phyloP scores from a whole-genome alignment of 1,140 invertebrate genomes.

The Brachionus calyciflorus region DNA sequence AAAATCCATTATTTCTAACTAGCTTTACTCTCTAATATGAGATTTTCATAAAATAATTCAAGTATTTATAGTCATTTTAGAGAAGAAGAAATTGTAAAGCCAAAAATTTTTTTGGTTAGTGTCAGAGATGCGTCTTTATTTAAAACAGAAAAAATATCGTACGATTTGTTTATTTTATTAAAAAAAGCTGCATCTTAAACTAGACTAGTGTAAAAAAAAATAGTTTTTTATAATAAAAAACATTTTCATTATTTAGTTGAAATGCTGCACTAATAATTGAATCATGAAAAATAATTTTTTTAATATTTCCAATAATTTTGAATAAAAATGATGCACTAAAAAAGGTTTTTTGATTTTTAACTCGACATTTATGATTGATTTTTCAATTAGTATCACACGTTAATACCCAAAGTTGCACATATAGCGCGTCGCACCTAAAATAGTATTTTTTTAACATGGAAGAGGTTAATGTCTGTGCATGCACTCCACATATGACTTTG shows the following conservation, averaged over 20 bases:
- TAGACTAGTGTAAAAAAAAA: neutral
- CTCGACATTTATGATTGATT: too few species aligned
- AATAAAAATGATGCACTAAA: conserved; percentile 24
- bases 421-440: too few species aligned
- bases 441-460: too few species aligned
- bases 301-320: conserved; percentile 19
- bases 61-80: conserved; percentile 1
- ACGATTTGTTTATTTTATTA: neutral
- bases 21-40: neutral
- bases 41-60: neutral
- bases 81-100: too few species aligned
- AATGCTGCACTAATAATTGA: neutral
- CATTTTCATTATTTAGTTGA: conserved; percentile 10
- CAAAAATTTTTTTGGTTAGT: too few species aligned
- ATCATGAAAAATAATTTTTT: conserved; percentile 4
- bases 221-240: conserved; percentile 26
- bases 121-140: neutral
- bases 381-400: too few species aligned
- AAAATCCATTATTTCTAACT: conserved; percentile 28
- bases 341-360: neutral
- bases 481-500: too few species aligned
- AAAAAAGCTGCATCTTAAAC: conserved; percentile 12
- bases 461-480: too few species aligned
- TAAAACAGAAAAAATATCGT: neutral
- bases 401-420: too few species aligned